Conservation (phyloP, 2,113 vertebrate species). For the Lophius piscatorius region DNA sequence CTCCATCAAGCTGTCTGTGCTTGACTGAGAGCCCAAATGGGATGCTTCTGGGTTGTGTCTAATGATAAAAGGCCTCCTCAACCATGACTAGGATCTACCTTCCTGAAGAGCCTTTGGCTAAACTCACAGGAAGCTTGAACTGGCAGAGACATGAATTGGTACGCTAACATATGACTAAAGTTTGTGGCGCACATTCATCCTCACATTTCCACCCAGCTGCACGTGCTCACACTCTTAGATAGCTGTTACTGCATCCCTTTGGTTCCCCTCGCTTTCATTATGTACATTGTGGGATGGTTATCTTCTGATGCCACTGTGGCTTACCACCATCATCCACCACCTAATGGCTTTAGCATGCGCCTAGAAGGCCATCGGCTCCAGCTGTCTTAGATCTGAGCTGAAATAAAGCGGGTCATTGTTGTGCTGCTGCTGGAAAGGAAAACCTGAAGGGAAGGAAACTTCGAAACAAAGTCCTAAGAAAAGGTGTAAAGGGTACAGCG, state of each 20-base stretch:
- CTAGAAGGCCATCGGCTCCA: conserved; percentile 55
- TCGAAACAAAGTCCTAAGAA: conserved; percentile 69
- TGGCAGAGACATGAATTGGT: conserved; percentile 23
- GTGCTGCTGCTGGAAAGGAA: conserved; percentile 53
- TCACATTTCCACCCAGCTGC: conserved; percentile 28
- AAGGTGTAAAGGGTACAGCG: conserved; percentile 39
- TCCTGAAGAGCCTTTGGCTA: conserved; percentile 15
- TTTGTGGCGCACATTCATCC: conserved; percentile 7
- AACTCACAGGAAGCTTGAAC: conserved; percentile 17
- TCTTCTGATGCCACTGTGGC: conserved; percentile 57
- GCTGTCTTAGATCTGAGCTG: conserved; percentile 51
- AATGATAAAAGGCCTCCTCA: conserved; percentile 49
- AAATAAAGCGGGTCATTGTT: conserved; percentile 68
- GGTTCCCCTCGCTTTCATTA: conserved; percentile 44
- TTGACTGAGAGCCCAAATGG: conserved; percentile 51
- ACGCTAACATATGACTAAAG: conserved; percentile 23
- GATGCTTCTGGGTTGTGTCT: conserved; percentile 37
- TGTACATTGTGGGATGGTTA: conserved; percentile 45
- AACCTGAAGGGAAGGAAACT: conserved; percentile 68
- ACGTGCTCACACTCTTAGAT: conserved; percentile 7
- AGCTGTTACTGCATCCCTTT: conserved; percentile 4
- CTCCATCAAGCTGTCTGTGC: conserved; percentile 63
- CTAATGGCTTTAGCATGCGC: conserved; percentile 73
- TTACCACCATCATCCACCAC: conserved; percentile 51
- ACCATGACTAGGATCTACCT: conserved; percentile 24